Evolutionary conservation across 2,797 vertebrate species (phyloP).

Genomic region (Oreochromis mossambicus): DNA sequence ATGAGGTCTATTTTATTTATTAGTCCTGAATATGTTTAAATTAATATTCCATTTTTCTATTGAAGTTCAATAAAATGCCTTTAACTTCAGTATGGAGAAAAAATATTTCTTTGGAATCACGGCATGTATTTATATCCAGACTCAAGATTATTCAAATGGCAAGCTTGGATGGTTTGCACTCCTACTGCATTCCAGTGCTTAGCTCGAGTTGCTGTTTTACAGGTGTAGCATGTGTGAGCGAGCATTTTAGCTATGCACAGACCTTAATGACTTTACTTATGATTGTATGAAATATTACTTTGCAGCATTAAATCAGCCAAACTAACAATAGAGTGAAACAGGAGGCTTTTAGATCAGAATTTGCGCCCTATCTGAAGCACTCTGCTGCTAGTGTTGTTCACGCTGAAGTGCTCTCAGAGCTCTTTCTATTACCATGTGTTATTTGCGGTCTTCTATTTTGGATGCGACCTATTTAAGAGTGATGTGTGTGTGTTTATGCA

Average conservation of each 20-base stretch:
- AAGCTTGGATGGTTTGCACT: neutral
- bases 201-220: neutral
- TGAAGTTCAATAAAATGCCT: neutral
- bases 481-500: constrained; percentile 53
- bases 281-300: neutral
- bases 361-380: neutral
- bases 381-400: neutral
- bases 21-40: neutral
- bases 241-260: neutral
- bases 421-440: constrained; percentile 46
- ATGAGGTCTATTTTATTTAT: neutral
- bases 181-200: neutral
- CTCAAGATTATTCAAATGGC: neutral
- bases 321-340: neutral
- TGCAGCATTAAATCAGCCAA: neutral
- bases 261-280: neutral
- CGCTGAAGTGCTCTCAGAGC: constrained; percentile 29
- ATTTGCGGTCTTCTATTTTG: constrained; percentile 70
- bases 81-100: neutral
- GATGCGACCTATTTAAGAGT: constrained; percentile 68
- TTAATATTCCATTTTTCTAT: neutral
- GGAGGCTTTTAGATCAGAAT: constrained; percentile 14
- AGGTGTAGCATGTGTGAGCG: neutral
- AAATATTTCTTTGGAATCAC: neutral
- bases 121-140: neutral